phyloP scores from a whole-genome alignment of 1,140 invertebrate genomes.

The Caenorhabditis inopinata region DNA sequence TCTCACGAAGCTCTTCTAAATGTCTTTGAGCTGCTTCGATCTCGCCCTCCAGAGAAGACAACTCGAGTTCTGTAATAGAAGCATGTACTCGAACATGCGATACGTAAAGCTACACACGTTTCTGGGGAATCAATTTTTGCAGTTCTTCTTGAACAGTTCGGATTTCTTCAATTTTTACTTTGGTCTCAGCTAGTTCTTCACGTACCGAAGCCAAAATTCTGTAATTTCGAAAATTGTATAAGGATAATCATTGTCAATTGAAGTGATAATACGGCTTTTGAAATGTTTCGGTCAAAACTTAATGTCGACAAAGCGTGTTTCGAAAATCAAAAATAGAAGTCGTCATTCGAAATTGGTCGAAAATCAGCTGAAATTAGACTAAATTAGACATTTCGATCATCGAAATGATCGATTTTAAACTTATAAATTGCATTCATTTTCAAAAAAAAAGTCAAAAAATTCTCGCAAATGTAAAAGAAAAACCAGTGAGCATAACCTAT shows the following conservation, averaged over 20 bases:
- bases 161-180: constrained; percentile 46
- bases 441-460: no score
- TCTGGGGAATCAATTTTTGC: constrained; percentile 43
- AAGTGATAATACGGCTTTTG: no score
- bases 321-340: no score
- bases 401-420: no score
- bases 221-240: neutral
- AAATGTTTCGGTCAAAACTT: no score
- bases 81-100: neutral
- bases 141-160: constrained; percentile 24
- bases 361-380: no score
- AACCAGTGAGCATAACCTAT: no score
- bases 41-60: constrained; percentile 33
- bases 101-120: constrained; percentile 21
- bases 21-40: constrained; percentile 41
- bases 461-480: no score
- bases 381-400: no score
- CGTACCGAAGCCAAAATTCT: constrained; percentile 41
- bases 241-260: neutral
- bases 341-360: no score
- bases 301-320: no score
- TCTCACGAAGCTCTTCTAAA: constrained; percentile 54
- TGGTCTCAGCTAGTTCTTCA: constrained; percentile 10
- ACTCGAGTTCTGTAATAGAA: constrained; percentile 36
- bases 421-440: no score